Evolutionary conservation across 2,888 invertebrate genomes (phyloP).

Genomic region (Netelia fuscicornis): DNA sequence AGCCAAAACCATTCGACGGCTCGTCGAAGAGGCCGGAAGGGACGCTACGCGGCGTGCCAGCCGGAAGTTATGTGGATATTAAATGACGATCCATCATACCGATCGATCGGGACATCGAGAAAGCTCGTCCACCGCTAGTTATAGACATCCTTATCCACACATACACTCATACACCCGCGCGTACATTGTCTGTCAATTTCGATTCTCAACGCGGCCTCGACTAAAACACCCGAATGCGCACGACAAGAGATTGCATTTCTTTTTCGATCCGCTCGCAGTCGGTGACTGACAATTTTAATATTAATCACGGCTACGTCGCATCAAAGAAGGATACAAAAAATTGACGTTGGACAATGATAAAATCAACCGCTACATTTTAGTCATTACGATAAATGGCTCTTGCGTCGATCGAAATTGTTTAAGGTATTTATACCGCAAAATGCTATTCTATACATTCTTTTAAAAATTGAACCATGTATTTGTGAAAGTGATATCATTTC

Average conservation of each 20-base stretch:
- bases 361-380: not conserved
- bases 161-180: not conserved
- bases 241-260: constrained; percentile 18
- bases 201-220: constrained; percentile 16
- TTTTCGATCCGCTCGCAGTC: not conserved
- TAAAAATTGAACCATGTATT: too few species aligned
- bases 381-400: not conserved
- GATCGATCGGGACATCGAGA: constrained; percentile 63
- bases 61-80: constrained; percentile 73
- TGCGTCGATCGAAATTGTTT: not conserved
- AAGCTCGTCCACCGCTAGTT: constrained; percentile 53
- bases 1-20: constrained; percentile 64
- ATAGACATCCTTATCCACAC: constrained; percentile 13
- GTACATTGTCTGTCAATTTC: constrained; percentile 21
- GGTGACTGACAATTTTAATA: constrained; percentile 40
- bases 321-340: not conserved
- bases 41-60: constrained; percentile 64
- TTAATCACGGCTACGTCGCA: constrained; percentile 21
- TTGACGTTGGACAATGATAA: not conserved
- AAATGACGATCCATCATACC: constrained; percentile 75
- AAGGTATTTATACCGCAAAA: not conserved
- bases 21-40: constrained; percentile 68
- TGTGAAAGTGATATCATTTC: too few species aligned
- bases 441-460: too few species aligned
- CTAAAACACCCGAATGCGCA: constrained; percentile 1